Percentiles rank a stretch among this genome's conserved stretches.
phyloP scores from a whole-genome alignment of 2,888 invertebrate genomes.

The Myathropa florea region DNA sequence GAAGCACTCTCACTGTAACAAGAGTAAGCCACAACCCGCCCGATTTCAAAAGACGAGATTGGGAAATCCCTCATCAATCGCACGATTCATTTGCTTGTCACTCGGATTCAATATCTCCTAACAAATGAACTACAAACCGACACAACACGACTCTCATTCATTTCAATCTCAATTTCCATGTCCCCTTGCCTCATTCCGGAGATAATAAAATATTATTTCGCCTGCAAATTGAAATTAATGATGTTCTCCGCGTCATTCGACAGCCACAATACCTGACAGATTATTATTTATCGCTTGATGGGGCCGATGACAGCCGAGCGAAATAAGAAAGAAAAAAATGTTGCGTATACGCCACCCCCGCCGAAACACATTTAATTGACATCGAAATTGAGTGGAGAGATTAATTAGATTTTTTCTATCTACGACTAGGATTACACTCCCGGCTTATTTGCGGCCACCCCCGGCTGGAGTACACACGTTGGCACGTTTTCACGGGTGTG shows the following conservation, averaged over 20 bases:
- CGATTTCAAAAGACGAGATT: not conserved
- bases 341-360: constrained; percentile 31
- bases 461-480: not conserved
- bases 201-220: constrained; percentile 31
- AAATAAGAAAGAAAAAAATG: not conserved
- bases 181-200: not conserved
- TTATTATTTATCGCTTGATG: constrained; percentile 32
- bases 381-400: constrained; percentile 55
- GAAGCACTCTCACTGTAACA: too few species aligned
- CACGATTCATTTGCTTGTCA: not conserved
- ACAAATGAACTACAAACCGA: not conserved
- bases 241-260: constrained; percentile 18
- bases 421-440: constrained; percentile 21
- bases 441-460: not conserved
- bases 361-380: constrained; percentile 53
- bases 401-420: constrained; percentile 43
- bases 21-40: not conserved
- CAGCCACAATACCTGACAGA: constrained; percentile 38
- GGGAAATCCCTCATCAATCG: not conserved
- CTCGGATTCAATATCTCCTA: not conserved
- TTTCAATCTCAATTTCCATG: not conserved
- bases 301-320: not conserved
- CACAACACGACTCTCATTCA: constrained; percentile 3
- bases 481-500: not conserved
- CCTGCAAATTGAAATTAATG: constrained; percentile 53